Percentiles rank a stretch among this genome's conserved stretches.
Evolutionary conservation across 2,888 invertebrate genomes (phyloP).

Genomic region (Sarcophaga caerulescens): DNA sequence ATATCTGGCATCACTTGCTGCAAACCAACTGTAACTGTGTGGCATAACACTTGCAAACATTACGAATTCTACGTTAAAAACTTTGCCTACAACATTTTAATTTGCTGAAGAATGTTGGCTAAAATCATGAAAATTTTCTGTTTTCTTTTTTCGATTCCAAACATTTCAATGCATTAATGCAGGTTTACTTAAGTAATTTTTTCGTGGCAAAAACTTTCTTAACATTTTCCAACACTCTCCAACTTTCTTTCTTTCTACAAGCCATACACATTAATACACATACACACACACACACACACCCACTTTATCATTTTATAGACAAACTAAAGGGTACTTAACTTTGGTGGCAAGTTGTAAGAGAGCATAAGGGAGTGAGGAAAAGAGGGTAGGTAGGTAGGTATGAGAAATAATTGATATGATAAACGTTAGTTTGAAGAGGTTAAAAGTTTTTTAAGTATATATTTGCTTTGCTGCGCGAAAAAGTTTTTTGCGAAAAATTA

Average conservation of each 20-base stretch:
- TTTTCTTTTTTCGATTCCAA: not conserved
- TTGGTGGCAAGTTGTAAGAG: no score
- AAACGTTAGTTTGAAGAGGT: constrained; percentile 63
- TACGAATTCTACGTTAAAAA: constrained; percentile 36
- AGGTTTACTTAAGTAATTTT: constrained; percentile 66
- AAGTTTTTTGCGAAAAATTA: constrained; percentile 48
- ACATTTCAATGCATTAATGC: constrained; percentile 56
- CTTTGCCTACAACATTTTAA: constrained; percentile 60
- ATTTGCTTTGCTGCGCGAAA: constrained; percentile 54
- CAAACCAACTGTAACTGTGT: no score
- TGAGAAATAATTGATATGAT: constrained; percentile 62
- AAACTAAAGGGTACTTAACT: not conserved
- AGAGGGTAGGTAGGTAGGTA: not conserved
- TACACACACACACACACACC: no score
- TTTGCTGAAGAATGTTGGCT: constrained; percentile 54
- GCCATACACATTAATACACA: no score
- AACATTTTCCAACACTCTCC: constrained; percentile 23
- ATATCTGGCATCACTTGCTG: no score
- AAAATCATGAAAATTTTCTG: constrained; percentile 46
- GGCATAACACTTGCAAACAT: constrained; percentile 6
- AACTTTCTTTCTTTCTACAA: no score
- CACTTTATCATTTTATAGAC: constrained; percentile 17
- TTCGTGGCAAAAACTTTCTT: constrained; percentile 46
- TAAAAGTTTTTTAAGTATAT: constrained; percentile 55
- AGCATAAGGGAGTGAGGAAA: no score